Evolutionary conservation across 2,113 vertebrate genomes (phyloP), one percentile per base, ranked within the genome.

Genomic region (Odontophorus gujanensis): DNA sequence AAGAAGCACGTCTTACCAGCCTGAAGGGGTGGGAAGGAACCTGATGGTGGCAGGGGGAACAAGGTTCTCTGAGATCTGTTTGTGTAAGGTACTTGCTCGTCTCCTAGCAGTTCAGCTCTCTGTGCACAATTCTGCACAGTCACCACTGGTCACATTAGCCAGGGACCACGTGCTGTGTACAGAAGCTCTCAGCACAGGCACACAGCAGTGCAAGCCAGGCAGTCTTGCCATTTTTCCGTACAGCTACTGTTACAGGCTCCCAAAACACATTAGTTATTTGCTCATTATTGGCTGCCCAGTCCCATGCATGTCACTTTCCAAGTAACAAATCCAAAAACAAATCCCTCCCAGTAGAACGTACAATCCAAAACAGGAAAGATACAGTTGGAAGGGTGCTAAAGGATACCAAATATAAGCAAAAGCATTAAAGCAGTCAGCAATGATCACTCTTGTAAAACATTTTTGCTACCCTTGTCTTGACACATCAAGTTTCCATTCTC

Each of bases 291-390:
- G 91, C 91, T 95, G 63, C 83, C 63, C 47, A 51, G 67, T 50
- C 32, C 12, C 42, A 89, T 55, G 45, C 63, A 0, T 8, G 32
- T 45, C 69, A 68, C 79, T 82, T 87, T 94, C 90, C 85, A 85
- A 91, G 74, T 45, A 91, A 69, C 42, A 81, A 57, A 57, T 57
- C 30, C 53, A 85, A 76, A 47, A 55, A 82, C 55, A 91, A 66
- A 93, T 66, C 81, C 87, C 65, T 83, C 50, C 34, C 61, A 51
- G 8, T 47, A 75, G 90, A 83, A 47, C 51, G 63, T n/a, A n/a
- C 19, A 43, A 47, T 67, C 90, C 72, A 94, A 94, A 95, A 91
- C 82, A 85, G 85, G 73, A 93, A 88, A 86, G 73, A n/a, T 83
- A 47, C 78, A 77, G 40, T 73, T 89, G 82, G 51, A 90, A 51